Evolutionary conservation across 2,888 invertebrate species (phyloP).

Genomic region (Eupithecia inturbata): DNA sequence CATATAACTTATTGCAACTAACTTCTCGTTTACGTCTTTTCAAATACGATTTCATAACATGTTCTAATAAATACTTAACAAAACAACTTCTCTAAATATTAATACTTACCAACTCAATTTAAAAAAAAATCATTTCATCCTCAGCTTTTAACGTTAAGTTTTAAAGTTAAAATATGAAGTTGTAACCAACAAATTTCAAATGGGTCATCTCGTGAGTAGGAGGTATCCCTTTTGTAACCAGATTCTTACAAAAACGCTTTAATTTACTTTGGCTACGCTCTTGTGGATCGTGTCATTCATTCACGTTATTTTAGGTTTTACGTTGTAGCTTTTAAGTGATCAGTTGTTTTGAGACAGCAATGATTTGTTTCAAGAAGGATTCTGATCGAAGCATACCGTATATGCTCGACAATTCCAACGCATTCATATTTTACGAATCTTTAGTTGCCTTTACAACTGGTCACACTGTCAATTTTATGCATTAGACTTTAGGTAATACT

Average conservation of each 20-base stretch:
- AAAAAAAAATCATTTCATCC: not conserved
- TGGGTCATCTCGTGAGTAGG: not conserved
- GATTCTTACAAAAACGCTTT: not conserved
- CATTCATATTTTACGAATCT: not conserved
- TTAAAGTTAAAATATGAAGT: not conserved
- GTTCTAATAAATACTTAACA: not conserved
- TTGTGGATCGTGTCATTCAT: constrained; percentile 33
- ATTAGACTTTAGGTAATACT: constrained; percentile 37
- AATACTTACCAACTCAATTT: not conserved
- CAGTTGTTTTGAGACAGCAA: constrained; percentile 16
- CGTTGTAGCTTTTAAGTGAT: constrained; percentile 21
- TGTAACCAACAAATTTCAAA: not conserved
- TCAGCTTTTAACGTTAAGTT: not conserved
- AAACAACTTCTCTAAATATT: not conserved
- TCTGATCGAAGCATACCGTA: not conserved
- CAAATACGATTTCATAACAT: not conserved
- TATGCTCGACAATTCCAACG: not conserved
- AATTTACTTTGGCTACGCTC: constrained; percentile 22
- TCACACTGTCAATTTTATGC: constrained; percentile 27
- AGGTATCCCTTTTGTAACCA: not conserved
- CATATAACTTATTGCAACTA: not conserved
- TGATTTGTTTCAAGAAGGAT: not conserved
- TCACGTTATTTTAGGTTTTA: constrained; percentile 21
- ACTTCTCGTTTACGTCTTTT: not conserved
- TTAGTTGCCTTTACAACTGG: constrained; percentile 19